These are phyloP conservation scores for Pachyseris speciosa DNA, from an alignment of 64 coral and sea anemone genomes.

Conservation along the genomic window DNA sequence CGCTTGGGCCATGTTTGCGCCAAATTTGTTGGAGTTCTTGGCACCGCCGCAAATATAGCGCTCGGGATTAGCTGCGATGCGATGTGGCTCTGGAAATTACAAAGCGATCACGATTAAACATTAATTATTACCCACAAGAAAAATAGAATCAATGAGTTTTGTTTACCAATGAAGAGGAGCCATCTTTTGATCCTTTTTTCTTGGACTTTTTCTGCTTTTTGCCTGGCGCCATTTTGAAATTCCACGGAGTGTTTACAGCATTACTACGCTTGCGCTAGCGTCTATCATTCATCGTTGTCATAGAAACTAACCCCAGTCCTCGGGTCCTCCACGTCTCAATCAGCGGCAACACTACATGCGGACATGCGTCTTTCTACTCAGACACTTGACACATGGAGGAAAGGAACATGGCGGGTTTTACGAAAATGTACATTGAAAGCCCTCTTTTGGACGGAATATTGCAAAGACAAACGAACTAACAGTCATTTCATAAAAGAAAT, in stretches of 20 bases:
- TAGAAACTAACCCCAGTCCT: not conserved
- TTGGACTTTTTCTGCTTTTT: conserved; percentile 77
- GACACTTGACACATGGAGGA: not conserved
- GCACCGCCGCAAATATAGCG: conserved; percentile 90
- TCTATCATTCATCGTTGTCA: conserved; percentile 22
- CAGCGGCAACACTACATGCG: not conserved
- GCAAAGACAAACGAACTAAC: not conserved
- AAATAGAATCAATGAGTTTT: not conserved
- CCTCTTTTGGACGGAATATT: not conserved
- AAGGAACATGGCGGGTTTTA: conserved; percentile 89
- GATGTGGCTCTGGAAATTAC: conserved; percentile 72
- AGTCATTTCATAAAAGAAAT: too few species aligned
- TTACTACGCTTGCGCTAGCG: conserved; percentile 31
- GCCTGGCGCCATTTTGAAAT: conserved; percentile 88
- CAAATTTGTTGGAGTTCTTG: conserved; percentile 71
- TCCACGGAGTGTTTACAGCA: not conserved
- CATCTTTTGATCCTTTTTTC: conserved; percentile 63
- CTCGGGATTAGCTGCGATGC: conserved; percentile 82
- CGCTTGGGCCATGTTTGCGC: conserved; percentile 81
- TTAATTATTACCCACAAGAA: not conserved
- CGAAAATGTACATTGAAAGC: conserved; percentile 45
- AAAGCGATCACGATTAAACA: not conserved
- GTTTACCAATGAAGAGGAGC: conserved; percentile 54
- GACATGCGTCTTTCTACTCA: conserved; percentile 24
- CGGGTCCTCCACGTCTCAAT: not conserved